Conservation (phyloP, 1,140 invertebrate species). For the Halictus rubicundus region DNA sequence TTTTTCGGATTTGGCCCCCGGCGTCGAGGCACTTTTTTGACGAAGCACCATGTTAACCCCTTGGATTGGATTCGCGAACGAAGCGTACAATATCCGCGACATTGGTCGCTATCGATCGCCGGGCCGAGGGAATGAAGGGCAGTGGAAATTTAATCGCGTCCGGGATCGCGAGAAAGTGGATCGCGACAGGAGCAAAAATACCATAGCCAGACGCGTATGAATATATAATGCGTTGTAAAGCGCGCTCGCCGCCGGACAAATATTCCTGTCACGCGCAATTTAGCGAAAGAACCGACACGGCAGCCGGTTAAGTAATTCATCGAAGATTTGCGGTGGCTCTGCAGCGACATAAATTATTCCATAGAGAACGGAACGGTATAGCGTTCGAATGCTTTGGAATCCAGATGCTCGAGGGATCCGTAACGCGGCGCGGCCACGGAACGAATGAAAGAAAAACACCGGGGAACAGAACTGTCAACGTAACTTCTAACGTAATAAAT, state of each 20-base stretch:
- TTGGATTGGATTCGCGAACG: too few species aligned
- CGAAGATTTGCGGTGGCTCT: constrained; percentile 33
- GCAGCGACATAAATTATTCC: constrained; percentile 39
- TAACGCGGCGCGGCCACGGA: background rate
- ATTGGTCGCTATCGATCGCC: background rate
- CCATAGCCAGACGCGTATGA: background rate
- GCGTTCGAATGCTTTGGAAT: constrained; percentile 33
- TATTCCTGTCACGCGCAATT: background rate
- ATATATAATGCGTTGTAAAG: background rate
- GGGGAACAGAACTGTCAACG: constrained; percentile 39
- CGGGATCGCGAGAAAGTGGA: background rate
- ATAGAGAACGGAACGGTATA: background rate
- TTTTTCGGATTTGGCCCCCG: too few species aligned
- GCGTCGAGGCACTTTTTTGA: too few species aligned
- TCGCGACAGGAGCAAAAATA: background rate
- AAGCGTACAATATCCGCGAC: too few species aligned
- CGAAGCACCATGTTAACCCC: too few species aligned
- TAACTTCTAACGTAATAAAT: constrained; percentile 45
- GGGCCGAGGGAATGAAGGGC: background rate
- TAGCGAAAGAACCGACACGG: constrained; percentile 1
- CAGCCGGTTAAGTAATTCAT: constrained; percentile 34
- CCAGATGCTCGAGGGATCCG: constrained; percentile 6
- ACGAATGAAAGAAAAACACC: constrained; percentile 4
- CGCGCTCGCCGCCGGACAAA: background rate
- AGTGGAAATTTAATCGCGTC: background rate